These are phyloP conservation scores for Trachelus stipa DNA, from an alignment of 2,888 invertebrate genomes.

Conservation along the genomic window DNA sequence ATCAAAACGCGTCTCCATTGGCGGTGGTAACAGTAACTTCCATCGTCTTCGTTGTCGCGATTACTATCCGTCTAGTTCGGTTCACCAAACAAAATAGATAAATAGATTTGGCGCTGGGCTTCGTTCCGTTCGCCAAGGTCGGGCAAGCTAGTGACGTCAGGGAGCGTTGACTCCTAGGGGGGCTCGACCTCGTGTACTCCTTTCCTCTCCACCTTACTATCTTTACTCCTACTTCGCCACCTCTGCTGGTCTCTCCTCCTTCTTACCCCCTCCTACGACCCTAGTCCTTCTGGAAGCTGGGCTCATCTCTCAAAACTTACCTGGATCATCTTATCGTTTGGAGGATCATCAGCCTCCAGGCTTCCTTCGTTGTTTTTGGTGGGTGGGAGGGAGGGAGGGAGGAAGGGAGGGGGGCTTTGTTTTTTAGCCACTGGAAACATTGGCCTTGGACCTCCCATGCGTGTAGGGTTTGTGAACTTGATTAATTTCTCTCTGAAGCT, in stretches of 20 bases:
- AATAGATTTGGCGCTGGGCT: constrained; percentile 50
- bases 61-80: neutral
- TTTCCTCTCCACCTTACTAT: constrained; percentile 21
- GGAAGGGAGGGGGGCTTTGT: neutral
- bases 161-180: constrained; percentile 60
- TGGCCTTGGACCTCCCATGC: neutral
- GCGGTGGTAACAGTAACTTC: neutral
- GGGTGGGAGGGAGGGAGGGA: too few species aligned
- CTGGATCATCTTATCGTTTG: neutral
- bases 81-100: constrained; percentile 28
- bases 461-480: neutral
- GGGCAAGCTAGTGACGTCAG: constrained; percentile 50
- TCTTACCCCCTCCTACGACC: neutral
- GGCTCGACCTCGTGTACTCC: constrained; percentile 56
- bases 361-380: neutral
- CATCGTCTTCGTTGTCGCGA: neutral
- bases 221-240: constrained; percentile 7
- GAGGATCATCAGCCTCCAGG: neutral
- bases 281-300: neutral
- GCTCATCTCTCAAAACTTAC: neutral
- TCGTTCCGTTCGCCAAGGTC: constrained; percentile 55
- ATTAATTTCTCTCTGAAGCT: neutral
- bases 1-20: neutral
- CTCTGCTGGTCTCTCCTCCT: neutral
- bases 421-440: neutral